Percentiles rank a stretch among this genome's conserved stretches.
phyloP scores from a whole-genome alignment of 2,113 vertebrate species.

The Chionomys nivalis region DNA sequence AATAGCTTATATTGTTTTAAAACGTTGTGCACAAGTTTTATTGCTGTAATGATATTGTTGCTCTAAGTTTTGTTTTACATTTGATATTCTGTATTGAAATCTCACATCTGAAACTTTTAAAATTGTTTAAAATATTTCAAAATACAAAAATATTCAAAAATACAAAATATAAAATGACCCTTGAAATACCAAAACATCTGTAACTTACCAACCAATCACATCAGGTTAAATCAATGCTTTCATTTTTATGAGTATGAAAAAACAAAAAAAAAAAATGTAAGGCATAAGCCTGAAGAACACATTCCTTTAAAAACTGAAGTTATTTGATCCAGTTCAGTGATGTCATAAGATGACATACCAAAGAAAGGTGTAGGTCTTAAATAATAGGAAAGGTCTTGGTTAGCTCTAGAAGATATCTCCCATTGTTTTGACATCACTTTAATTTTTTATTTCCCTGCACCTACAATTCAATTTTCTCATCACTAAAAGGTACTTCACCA shows the following conservation, averaged over 20 bases:
- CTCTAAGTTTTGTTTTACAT: neutral
- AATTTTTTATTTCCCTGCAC: slow-evolving; percentile 17
- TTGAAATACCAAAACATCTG: neutral
- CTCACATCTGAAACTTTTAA: neutral
- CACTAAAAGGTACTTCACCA: slow-evolving; percentile 39
- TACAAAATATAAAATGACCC: neutral
- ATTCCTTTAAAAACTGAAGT: neutral
- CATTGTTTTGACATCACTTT: slow-evolving; percentile 28
- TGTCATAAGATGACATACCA: neutral
- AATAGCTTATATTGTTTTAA: neutral
- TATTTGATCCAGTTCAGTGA: neutral
- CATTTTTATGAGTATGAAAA: neutral
- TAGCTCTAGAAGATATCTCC: neutral
- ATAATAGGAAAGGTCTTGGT: neutral
- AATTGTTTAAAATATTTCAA: neutral
- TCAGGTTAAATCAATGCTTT: neutral
- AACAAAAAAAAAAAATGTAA: neutral
- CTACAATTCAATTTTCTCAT: slow-evolving; percentile 8
- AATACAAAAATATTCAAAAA: neutral
- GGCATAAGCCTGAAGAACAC: neutral
- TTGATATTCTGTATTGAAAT: slow-evolving; percentile 15
- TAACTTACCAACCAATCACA: neutral
- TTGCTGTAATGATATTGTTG: neutral
- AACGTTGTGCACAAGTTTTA: neutral
- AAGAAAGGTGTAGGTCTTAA: neutral